A percentile compares a stretch with the other conserved stretches of the same genome.
phyloP scores from a whole-genome alignment of 2,113 vertebrate genomes.

The Perca schrenkii region DNA sequence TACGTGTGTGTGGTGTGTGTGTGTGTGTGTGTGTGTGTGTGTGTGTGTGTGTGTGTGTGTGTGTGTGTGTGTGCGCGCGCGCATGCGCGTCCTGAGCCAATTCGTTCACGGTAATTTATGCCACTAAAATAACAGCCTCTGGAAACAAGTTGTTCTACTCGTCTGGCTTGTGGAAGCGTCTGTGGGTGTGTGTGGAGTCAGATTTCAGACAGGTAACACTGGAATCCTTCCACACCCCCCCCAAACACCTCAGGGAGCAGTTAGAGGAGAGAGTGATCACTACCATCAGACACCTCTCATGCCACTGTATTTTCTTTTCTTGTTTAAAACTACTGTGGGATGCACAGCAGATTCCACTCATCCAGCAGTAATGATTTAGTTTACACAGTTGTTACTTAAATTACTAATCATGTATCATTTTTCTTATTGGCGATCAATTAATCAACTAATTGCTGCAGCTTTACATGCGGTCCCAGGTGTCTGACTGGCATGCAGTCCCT shows the following conservation, averaged over 20 bases:
- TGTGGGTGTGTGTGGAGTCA: conserved; percentile 29
- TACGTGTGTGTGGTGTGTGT: no score
- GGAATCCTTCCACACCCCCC: conserved; percentile 47
- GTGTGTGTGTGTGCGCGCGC: conserved; percentile 8
- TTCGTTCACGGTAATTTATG: conserved; percentile 55
- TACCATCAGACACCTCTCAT: not conserved
- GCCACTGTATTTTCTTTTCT: not conserved
- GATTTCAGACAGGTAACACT: conserved; percentile 51
- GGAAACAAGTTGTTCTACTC: conserved; percentile 58
- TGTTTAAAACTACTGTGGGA: not conserved
- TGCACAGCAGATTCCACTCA: not conserved
- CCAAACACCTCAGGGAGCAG: not conserved
- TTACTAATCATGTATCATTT: no score
- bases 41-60: not conserved
- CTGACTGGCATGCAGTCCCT: not conserved
- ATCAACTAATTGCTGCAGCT: not conserved
- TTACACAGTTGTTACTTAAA: no score
- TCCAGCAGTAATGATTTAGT: not conserved
- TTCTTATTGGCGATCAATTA: no score
- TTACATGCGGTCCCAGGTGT: not conserved
- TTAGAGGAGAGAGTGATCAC: conserved; percentile 2
- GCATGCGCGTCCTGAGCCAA: conserved; percentile 16
- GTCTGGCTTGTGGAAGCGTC: conserved; percentile 14
- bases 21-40: not conserved
- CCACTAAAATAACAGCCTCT: conserved; percentile 55